A percentile compares a stretch with the other conserved stretches of the same genome.
phyloP scores from a whole-genome alignment of 1,140 invertebrate genomes.

The Grapholita molesta region DNA sequence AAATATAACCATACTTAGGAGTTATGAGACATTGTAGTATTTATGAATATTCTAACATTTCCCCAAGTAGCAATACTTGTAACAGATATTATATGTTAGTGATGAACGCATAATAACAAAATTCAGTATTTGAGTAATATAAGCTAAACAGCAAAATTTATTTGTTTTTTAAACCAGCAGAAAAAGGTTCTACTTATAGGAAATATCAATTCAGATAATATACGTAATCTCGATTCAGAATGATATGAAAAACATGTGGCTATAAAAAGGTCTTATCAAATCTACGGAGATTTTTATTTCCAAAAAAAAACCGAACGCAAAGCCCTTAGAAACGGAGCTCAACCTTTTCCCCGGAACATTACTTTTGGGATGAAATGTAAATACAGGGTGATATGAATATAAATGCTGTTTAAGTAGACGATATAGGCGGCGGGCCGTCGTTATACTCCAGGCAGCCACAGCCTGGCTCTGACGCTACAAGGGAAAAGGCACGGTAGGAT shows the following conservation, averaged over 20 bases:
- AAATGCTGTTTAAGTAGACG: slow-evolving; percentile 43
- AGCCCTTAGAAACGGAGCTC: slow-evolving; percentile 23
- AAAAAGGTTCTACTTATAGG: no score
- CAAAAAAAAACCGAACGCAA: slow-evolving; percentile 29
- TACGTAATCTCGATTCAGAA: not conserved
- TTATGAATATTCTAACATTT: no score
- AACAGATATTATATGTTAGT: no score
- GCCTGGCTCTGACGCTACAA: not conserved
- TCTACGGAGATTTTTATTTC: slow-evolving; percentile 52
- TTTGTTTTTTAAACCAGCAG: no score
- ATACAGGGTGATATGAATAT: slow-evolving; percentile 51
- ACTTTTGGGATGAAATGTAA: slow-evolving; percentile 45
- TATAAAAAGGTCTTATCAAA: slow-evolving; percentile 39
- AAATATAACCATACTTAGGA: no score
- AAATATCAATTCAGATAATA: no score
- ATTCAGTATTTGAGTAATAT: no score
- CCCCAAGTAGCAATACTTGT: no score
- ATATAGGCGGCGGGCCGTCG: slow-evolving; percentile 14
- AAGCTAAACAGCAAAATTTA: no score
- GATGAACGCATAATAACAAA: no score
- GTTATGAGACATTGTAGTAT: no score
- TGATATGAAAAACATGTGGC: not conserved
- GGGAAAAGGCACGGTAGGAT: not conserved
- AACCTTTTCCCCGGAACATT: slow-evolving; percentile 26
- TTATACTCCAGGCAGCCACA: not conserved